phyloP scores from a whole-genome alignment of 2,888 invertebrate species.

The Aplocera efformata region DNA sequence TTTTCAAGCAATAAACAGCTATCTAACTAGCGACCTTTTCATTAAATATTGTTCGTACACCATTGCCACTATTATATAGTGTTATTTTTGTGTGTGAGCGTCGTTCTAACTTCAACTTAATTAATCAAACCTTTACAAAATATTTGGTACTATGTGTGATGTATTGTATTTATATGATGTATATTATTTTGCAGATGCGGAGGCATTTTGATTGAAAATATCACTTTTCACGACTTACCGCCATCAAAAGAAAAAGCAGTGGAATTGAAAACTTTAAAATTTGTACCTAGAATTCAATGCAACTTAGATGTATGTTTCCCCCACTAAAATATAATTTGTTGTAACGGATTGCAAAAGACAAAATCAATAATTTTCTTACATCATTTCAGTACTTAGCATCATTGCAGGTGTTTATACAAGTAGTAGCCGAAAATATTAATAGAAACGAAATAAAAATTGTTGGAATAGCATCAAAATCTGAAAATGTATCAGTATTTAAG shows the following conservation, averaged over 20 bases:
- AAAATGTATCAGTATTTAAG: constrained; percentile 16
- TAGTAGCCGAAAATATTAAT: constrained; percentile 36
- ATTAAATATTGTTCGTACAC: too few relatives aligned
- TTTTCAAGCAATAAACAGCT: too few relatives aligned
- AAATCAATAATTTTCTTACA: neutral
- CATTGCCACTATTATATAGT: too few relatives aligned
- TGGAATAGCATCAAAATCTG: constrained; percentile 19
- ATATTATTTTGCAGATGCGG: constrained; percentile 36
- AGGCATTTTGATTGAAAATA: constrained; percentile 33
- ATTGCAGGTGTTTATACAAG: constrained; percentile 34
- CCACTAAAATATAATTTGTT: neutral
- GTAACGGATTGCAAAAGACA: neutral
- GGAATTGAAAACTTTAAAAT: constrained; percentile 24
- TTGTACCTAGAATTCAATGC: constrained; percentile 23
- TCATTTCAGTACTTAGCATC: constrained; percentile 26
- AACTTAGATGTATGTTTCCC: constrained; percentile 27
- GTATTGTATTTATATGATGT: too few relatives aligned
- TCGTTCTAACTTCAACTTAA: neutral
- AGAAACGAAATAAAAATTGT: constrained; percentile 28
- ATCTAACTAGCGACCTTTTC: too few relatives aligned
- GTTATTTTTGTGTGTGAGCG: too few relatives aligned
- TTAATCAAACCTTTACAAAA: too few relatives aligned
- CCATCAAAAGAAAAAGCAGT: constrained; percentile 13
- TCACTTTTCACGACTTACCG: constrained; percentile 30
- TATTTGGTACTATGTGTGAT: too few relatives aligned